Evolutionary conservation across 1,140 invertebrate genomes (phyloP).

Genomic region (Achatina immaculata): DNA sequence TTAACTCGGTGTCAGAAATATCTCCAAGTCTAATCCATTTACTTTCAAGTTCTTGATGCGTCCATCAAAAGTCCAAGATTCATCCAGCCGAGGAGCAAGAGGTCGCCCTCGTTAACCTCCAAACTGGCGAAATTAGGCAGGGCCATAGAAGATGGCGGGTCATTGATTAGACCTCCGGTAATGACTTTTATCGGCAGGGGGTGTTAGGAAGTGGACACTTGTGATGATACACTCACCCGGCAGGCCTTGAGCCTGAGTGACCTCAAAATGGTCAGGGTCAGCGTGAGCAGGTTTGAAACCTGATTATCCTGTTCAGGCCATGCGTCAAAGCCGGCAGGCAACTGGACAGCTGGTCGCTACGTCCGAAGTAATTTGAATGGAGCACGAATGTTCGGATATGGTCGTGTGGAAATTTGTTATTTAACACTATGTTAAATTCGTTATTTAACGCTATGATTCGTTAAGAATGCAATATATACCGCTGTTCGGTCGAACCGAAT

Average conservation of each 20-base stretch:
- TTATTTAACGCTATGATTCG: too few relatives aligned
- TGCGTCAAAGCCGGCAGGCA: too few relatives aligned
- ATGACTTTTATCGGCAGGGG: conserved; percentile 3
- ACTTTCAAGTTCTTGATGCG: too few relatives aligned
- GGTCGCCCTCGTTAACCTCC: neutral
- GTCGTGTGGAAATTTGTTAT: too few relatives aligned
- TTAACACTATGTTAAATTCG: too few relatives aligned
- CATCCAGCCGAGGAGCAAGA: neutral
- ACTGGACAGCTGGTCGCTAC: too few relatives aligned
- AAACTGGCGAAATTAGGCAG: neutral
- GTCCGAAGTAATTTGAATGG: too few relatives aligned
- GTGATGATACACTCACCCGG: neutral
- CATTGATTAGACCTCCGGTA: neutral
- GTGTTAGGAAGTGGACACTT: neutral
- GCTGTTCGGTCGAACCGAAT: too few relatives aligned
- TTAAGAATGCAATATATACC: too few relatives aligned
- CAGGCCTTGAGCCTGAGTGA: neutral
- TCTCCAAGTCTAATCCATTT: too few relatives aligned
- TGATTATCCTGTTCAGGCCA: neutral
- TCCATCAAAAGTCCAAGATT: neutral
- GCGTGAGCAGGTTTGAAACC: neutral
- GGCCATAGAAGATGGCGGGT: neutral
- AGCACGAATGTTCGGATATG: too few relatives aligned
- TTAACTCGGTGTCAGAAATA: too few relatives aligned
- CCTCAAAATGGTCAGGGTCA: neutral